These are phyloP conservation scores for Pristiophorus japonicus DNA, from an alignment of 2,113 vertebrate genomes.

Conservation along the genomic window DNA sequence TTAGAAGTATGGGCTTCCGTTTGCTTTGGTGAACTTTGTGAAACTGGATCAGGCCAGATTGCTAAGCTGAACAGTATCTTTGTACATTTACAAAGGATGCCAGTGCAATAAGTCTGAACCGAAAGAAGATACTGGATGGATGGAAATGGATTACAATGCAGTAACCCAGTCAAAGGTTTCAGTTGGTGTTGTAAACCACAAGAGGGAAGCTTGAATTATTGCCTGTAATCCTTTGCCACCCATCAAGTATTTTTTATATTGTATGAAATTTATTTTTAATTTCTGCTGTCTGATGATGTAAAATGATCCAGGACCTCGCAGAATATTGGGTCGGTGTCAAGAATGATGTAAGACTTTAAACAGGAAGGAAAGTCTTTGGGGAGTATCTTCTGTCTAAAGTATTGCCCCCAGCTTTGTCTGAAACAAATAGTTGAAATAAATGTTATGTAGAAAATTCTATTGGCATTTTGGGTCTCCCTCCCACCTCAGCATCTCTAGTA, in stretches of 20 bases:
- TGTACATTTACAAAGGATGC: not conserved
- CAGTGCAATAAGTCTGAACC: not conserved
- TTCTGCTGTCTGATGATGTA: slow-evolving; percentile 12
- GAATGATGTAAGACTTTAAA: not conserved
- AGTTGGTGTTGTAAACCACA: not conserved
- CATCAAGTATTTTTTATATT: not conserved
- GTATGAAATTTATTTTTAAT: not conserved
- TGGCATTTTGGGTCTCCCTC: not conserved
- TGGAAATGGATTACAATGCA: not conserved
- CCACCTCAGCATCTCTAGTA: not conserved
- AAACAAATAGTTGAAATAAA: not conserved
- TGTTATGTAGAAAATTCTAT: not conserved
- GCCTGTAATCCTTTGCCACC: not conserved
- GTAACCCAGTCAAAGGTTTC: not conserved
- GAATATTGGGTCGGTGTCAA: not conserved
- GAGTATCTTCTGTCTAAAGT: not conserved
- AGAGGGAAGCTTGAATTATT: slow-evolving; percentile 11
- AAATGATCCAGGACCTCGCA: not conserved
- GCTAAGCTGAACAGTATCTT: not conserved
- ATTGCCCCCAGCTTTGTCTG: not conserved
- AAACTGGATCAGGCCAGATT: not conserved
- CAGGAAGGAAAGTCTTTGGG: slow-evolving; percentile 10
- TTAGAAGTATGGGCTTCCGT: not conserved
- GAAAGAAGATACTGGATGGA: not conserved
- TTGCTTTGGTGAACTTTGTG: not conserved